Conservation (phyloP, 2,888 invertebrate genomes). For the Eucriotettix oculatus region DNA sequence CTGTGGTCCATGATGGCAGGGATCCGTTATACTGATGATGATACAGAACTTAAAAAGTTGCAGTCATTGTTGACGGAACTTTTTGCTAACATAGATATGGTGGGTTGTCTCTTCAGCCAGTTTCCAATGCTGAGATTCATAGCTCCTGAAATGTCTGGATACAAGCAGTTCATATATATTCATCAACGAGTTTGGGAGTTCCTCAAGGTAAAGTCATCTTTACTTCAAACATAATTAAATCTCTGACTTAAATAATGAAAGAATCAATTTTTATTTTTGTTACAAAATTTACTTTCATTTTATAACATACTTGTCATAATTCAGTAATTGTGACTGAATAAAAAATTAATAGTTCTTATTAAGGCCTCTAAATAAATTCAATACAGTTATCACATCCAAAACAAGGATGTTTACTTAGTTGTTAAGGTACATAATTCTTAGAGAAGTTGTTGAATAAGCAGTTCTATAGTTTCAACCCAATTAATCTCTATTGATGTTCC, state of each 20-base stretch:
- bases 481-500: no score
- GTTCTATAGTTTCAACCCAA: no score
- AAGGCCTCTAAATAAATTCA: no score
- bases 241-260: background rate
- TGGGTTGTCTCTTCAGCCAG: constrained; percentile 62
- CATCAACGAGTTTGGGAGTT: constrained; percentile 34
- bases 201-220: background rate
- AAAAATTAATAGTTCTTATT: no score
- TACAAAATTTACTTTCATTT: background rate
- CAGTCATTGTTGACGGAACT: constrained; percentile 52
- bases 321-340: no score
- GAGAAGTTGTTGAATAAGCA: no score
- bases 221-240: background rate
- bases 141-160: constrained; percentile 61
- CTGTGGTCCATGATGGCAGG: constrained; percentile 76
- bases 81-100: constrained; percentile 62
- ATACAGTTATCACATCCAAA: no score
- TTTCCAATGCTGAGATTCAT: constrained; percentile 53
- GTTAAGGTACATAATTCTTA: no score
- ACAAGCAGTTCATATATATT: constrained; percentile 50
- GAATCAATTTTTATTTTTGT: background rate
- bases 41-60: constrained; percentile 47
- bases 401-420: no score
- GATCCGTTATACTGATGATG: constrained; percentile 35
- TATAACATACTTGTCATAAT: background rate